These are phyloP conservation scores for Pristis pectinata DNA, from an alignment of 2,797 vertebrate species.

Conservation along the genomic window DNA sequence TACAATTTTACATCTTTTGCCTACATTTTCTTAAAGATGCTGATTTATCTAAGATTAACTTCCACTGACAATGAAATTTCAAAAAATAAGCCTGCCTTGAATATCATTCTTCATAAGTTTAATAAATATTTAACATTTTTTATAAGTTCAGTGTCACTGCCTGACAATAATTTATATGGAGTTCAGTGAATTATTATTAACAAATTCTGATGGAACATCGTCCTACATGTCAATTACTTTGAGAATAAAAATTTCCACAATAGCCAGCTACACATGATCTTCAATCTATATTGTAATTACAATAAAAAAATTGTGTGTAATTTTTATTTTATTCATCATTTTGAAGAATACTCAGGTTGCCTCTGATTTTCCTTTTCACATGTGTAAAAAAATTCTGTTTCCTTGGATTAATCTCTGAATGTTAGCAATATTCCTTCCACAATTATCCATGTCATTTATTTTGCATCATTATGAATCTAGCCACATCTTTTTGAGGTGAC, in stretches of 20 bases:
- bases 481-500: neutral
- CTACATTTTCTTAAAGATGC: neutral
- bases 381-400: neutral
- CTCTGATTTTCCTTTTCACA: neutral
- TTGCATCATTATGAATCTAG: neutral
- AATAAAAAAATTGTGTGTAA: neutral
- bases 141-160: slow-evolving; percentile 1
- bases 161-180: neutral
- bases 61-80: neutral
- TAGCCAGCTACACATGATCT: neutral
- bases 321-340: neutral
- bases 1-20: neutral
- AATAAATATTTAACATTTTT: slow-evolving; percentile 11
- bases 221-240: neutral
- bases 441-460: neutral
- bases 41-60: neutral
- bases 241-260: neutral
- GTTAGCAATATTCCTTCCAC: neutral
- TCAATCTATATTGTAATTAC: neutral
- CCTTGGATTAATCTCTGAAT: neutral
- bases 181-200: neutral
- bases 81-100: neutral
- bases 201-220: neutral
- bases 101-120: neutral
- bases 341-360: neutral